Evolutionary conservation across 1,140 invertebrate genomes (phyloP).

Genomic region (Zaprionus kolodkinae): DNA sequence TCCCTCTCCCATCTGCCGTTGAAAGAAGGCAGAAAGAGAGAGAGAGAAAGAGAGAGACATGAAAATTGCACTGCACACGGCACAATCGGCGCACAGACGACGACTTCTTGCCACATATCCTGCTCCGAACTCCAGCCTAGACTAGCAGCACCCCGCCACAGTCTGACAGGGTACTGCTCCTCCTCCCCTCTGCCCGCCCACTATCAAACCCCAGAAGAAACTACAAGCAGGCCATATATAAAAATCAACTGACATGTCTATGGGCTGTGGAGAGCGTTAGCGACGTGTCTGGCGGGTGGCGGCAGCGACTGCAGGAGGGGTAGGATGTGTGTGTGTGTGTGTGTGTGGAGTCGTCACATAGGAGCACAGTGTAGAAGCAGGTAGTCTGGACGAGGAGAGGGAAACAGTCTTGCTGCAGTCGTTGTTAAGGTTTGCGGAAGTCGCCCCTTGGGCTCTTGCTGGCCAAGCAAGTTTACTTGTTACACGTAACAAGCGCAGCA

Average conservation of each 20-base stretch:
- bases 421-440: conserved; percentile 36
- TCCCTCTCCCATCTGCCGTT: no score
- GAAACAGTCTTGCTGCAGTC: conserved; percentile 4
- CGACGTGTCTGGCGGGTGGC: background rate
- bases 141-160: background rate
- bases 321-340: background rate
- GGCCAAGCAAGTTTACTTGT: conserved; percentile 62
- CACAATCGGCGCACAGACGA: conserved; percentile 25
- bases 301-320: no score
- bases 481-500: conserved; percentile 57
- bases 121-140: background rate
- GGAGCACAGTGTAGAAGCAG: no score
- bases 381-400: background rate
- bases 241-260: conserved; percentile 54
- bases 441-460: conserved; percentile 26
- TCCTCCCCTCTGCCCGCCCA: no score
- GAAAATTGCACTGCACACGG: conserved; percentile 49
- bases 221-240: conserved; percentile 47
- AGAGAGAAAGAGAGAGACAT: conserved; percentile 40
- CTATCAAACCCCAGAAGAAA: conserved; percentile 31
- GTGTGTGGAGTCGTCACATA: background rate
- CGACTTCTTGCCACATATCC: conserved; percentile 43
- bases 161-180: background rate
- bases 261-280: conserved; percentile 21
- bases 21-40: background rate